Base-by-base conservation (phyloP, 2,113 vertebrate species). In the Macrotus californicus region DNA sequence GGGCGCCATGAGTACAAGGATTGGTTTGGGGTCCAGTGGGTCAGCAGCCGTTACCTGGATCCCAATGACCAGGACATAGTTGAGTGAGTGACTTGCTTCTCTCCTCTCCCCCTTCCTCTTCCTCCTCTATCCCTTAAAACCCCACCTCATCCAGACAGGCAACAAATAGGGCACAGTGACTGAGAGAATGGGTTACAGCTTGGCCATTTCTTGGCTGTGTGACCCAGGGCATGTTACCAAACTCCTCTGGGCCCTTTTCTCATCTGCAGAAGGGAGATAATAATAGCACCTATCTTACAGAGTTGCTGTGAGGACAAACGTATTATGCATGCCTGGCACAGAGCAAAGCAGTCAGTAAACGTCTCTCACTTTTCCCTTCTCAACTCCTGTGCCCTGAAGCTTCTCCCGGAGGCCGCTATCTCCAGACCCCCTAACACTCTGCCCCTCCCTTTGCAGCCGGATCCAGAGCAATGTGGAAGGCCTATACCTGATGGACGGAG, bases 1-100 rank as follows among this genome's bases (percentile, higher is more conserved):
- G 99, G 99, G 54, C 98, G 98, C 97, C 98, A 96, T 69, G 98
- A 98, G 96, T 99, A 98, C 98, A 98, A 97, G 97, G 99, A 99
- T 94, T 99, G 76, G 95, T 98, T 77, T 98, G 98, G 97, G 97
- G 76, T 96, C 96, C 98, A 81, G 41, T 97, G 97, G 97, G 94
- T 97, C 91, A 97, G 97, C 91, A 97, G 77, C 84, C 95, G 95
- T 19, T 97, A 97, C 61, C 89, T 98, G 95, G 97, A 98, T 34
- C 97, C 97, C 46, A 98, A 92, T 83, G 98, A 98, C 94, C 97
- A 91, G 46, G 96, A 97, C 0, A 85, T 96, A 69, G 64, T 67
- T 18, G 89, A 97, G 97, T 97, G 79, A 97, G 97, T 97, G 95
- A 66, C 56, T 31, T 31, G 7, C 36, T 69, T 86, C 36, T 39